Base-by-base conservation (phyloP, 2,888 invertebrate species). In the Smittia aterrima region DNA sequence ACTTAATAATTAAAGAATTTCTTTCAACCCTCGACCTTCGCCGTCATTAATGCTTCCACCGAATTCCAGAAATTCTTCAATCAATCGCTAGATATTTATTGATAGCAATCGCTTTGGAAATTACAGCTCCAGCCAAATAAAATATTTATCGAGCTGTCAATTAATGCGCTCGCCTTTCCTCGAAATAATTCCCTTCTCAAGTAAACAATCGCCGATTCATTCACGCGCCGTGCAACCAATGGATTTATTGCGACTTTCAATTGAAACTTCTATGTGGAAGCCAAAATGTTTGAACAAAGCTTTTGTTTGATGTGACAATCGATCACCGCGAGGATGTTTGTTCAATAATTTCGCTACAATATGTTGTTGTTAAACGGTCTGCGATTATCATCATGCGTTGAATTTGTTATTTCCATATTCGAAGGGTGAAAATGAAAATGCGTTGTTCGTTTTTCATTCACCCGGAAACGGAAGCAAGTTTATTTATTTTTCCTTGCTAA, bases 61-160 rank as follows among this genome's bases (percentile, higher is more conserved):
- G n/a, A 47, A 47, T 47, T 47, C 47, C 47, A 32, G 47, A 47
- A 11, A n/a, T 47, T 47, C 16, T 47, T n/a, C 32, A 32, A 9
- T 32, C 32, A 9, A 9, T 32, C 32, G 32, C 32, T 32, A 3
- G 32, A 6, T 9, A n/a, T 47, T 47, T n/a, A n/a, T 47, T n/a
- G 47, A 47, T 16, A 2, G 47, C 11, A n/a, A 47, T 47, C 47
- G 16, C 32, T 32, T n/a, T n/a, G 47, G 13, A 47, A 47, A 47
- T 47, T n/a, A 47, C 47, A 13, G 11, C 47, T 2, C 4, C 47
- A 16, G 13, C 13, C 47, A 6, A 16, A n/a, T 47, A 47, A 47
- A 47, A 47, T 47, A 47, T 47, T 47, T 47, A 47, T 47, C 47
- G 16, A 47, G 47, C 47, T 47, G 47, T 47, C 47, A 47, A 47